Evolutionary conservation across 2,888 invertebrate species (phyloP), one percentile per base, ranked within the genome.

Genomic region (Carabus problematicus): DNA sequence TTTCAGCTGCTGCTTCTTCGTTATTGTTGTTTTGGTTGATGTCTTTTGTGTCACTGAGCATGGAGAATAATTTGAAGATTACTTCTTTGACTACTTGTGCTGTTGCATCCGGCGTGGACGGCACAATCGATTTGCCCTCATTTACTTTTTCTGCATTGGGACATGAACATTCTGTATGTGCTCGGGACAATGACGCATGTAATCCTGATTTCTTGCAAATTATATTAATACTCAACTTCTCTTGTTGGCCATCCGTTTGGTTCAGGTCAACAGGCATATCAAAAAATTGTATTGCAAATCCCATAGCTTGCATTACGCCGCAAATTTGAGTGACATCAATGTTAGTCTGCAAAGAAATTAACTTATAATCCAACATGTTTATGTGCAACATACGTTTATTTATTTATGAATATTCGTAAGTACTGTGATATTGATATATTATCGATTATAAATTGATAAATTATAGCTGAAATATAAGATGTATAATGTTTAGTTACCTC

Each of bases 181-280:
- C 74, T 71, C 77, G 74, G 61, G 78, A 76, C 29, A 80, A 73
- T 56, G 76, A 62, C 11, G 79, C 79, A 59, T 72, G 74, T 76
- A 79, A 78, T 42, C 75, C 75, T 8, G 79, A 79, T 1, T 72
- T 72, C n/a, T 77, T 76, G 68, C 80, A 80, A 72, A 79, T 75
- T 49, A 80, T 63, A 14, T 72, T 72, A 39, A 80, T 70, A 67
- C 70, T 72, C 0, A 78, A 67, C n/a, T 60, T 63, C 16, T 70
- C 60, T 0, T 70, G 19, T 67, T 70, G 70, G 9, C 64, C 52
- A 47, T 58, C 59, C n/a, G 71, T 70, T 16, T 9, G 40, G 55
- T 63, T 70, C 2, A 67, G 14, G n/a, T 52, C 45, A 0, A 76
- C 74, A 6, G 72, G 63, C 64, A 75, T 77, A 39, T 78, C 78